A percentile compares a stretch with the other conserved stretches of the same genome.
phyloP scores from a whole-genome alignment of 2,888 invertebrate genomes.

The Noctua comes region DNA sequence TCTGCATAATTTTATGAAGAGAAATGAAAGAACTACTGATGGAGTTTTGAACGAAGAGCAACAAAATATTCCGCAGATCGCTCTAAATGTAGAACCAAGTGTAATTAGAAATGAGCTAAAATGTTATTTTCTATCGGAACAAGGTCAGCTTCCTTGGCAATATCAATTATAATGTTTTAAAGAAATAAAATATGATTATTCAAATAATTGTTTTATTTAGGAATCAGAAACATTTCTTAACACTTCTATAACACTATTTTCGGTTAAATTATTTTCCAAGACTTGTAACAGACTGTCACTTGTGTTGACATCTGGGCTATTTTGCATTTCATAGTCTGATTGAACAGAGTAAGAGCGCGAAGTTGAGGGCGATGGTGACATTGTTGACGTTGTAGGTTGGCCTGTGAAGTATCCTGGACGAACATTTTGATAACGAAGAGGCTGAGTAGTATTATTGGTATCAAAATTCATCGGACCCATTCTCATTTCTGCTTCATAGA shows the following conservation, averaged over 20 bases:
- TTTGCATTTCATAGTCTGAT: slow-evolving; percentile 56
- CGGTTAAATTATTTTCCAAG: slow-evolving; percentile 59
- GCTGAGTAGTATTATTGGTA: slow-evolving; percentile 55
- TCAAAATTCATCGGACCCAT: slow-evolving; percentile 55
- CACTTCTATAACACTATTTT: slow-evolving; percentile 48
- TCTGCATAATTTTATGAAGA: slow-evolving; percentile 60
- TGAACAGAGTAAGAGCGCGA: slow-evolving; percentile 55
- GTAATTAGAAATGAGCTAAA: slow-evolving; percentile 60
- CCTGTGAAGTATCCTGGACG: slow-evolving; percentile 52
- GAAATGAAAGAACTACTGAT: slow-evolving; percentile 57
- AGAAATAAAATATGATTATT: slow-evolving; percentile 58
- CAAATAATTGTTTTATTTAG: slow-evolving; percentile 57
- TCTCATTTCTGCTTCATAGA: slow-evolving; percentile 56
- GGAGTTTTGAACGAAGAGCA: slow-evolving; percentile 56
- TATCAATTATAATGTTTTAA: slow-evolving; percentile 49
- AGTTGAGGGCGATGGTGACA: slow-evolving; percentile 59
- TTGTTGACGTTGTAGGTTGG: slow-evolving; percentile 52
- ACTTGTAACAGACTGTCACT: slow-evolving; percentile 60
- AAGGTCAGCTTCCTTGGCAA: slow-evolving; percentile 58
- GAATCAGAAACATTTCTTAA: slow-evolving; percentile 48
- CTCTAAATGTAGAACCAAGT: slow-evolving; percentile 58
- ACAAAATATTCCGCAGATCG: slow-evolving; percentile 56
- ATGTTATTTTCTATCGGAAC: slow-evolving; percentile 58
- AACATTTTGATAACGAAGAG: slow-evolving; percentile 56
- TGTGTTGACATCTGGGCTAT: slow-evolving; percentile 54